Conservation (phyloP, 2,797 vertebrate genomes). For the Epinephelus awoara region DNA sequence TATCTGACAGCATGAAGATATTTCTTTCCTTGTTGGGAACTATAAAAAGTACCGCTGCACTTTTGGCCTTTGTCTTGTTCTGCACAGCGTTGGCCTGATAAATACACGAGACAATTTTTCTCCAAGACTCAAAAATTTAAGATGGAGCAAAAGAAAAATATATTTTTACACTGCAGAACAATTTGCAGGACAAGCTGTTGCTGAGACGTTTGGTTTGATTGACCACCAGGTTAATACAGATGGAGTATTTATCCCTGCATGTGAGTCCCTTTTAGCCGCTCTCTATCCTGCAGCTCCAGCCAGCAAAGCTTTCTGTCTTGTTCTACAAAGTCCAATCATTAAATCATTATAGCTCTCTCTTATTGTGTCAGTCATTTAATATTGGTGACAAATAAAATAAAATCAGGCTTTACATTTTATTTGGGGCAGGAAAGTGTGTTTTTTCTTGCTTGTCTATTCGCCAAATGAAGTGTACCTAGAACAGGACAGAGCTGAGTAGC, state of each 20-base stretch:
- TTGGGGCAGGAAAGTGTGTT: slow-evolving; percentile 4
- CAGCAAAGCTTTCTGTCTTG: not conserved
- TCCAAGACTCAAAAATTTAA: slow-evolving; percentile 22
- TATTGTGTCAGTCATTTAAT: not conserved
- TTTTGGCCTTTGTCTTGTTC: slow-evolving; percentile 19
- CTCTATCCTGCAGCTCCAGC: not conserved
- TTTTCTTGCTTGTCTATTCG: not conserved
- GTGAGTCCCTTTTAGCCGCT: not conserved
- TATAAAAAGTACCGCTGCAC: not conserved
- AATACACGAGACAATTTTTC: slow-evolving; percentile 7
- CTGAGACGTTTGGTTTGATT: not conserved
- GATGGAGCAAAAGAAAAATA: slow-evolving; percentile 6
- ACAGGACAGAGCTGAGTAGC: slow-evolving; percentile 28
- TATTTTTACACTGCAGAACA: not conserved
- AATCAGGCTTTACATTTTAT: not conserved
- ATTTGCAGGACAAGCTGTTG: not conserved
- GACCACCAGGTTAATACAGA: not conserved
- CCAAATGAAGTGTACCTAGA: slow-evolving; percentile 16
- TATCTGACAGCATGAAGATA: not conserved
- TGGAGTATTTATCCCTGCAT: not conserved
- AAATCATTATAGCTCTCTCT: not conserved
- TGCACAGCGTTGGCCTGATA: not conserved
- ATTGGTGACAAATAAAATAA: slow-evolving; percentile 10
- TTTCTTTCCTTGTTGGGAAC: not conserved
- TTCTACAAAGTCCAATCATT: not conserved